A percentile compares a stretch with the other conserved stretches of the same genome.
These are phyloP conservation scores for Neopelma chrysocephalum DNA, from an alignment of 2,797 vertebrate species.

Conservation along the genomic window DNA sequence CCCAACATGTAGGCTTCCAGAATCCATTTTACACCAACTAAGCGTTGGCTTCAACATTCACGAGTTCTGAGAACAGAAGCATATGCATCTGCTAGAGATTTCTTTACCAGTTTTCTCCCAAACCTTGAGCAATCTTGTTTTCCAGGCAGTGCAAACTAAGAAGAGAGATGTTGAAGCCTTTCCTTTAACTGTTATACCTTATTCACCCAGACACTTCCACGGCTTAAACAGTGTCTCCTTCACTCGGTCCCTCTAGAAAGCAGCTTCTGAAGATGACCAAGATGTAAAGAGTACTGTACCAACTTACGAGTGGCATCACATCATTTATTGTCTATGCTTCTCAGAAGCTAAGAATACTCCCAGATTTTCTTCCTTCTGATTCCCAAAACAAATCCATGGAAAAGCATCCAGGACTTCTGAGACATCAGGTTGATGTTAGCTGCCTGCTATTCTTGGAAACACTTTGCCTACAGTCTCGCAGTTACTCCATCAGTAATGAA, in stretches of 20 bases:
- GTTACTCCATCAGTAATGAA: conserved; percentile 17
- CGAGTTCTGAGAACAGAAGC: neutral
- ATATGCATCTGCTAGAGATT: neutral
- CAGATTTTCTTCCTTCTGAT: neutral
- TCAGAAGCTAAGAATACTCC: neutral
- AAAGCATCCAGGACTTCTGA: neutral
- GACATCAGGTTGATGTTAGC: neutral
- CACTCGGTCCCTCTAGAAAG: neutral
- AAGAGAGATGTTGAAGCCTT: neutral
- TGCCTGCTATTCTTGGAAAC: neutral
- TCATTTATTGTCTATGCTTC: neutral
- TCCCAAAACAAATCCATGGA: neutral
- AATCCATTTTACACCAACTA: neutral
- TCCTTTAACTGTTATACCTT: neutral
- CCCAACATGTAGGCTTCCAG: neutral
- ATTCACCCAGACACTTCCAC: neutral
- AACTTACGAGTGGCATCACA: neutral
- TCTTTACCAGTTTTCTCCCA: neutral
- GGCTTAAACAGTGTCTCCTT: neutral
- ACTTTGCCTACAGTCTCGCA: neutral
- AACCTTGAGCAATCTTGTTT: neutral
- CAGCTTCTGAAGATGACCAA: neutral
- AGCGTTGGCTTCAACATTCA: neutral
- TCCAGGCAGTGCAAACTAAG: neutral
- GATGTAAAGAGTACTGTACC: neutral